Evolutionary conservation across 1,140 invertebrate species (phyloP).

Genomic region (Akabosia matsudoensis): DNA sequence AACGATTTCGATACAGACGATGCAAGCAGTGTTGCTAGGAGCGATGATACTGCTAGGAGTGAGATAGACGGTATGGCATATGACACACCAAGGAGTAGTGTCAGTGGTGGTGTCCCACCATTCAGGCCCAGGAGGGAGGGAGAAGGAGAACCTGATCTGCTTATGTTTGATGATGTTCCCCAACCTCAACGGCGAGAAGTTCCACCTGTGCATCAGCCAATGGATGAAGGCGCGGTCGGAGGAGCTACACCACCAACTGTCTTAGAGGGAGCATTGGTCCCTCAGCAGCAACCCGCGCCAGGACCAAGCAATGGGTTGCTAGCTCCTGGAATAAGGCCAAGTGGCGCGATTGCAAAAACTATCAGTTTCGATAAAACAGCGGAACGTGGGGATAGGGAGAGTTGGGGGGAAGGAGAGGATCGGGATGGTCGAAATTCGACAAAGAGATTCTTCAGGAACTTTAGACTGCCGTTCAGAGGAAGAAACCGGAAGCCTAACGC

Average conservation of each 20-base stretch:
- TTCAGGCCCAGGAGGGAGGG: background rate
- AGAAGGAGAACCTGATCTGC: conserved; percentile 40
- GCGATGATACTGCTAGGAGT: conserved; percentile 68
- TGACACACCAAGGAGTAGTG: conserved; percentile 43
- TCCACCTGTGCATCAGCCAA: background rate
- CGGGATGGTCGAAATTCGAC: conserved; percentile 54
- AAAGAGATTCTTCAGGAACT: conserved; percentile 66
- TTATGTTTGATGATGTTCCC: conserved; percentile 43
- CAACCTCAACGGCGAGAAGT: background rate
- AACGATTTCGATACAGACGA: conserved; percentile 84
- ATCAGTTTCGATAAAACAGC: conserved; percentile 88
- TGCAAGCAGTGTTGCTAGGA: conserved; percentile 69
- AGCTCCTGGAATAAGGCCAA: conserved; percentile 36
- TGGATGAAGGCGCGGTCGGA: background rate
- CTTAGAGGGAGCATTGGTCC: background rate
- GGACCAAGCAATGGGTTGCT: background rate
- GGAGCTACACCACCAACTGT: conserved; percentile 1
- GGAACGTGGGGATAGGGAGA: conserved; percentile 69
- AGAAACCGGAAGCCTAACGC: conserved; percentile 53
- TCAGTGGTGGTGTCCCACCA: conserved; percentile 37
- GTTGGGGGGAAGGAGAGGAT: conserved; percentile 59
- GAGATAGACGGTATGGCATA: conserved; percentile 59
- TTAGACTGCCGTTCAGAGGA: conserved; percentile 66
- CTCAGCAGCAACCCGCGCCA: conserved; percentile 7
- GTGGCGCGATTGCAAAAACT: conserved; percentile 81